Evolutionary conservation across 2,888 invertebrate species (phyloP), one percentile per base, ranked within the genome.

Genomic region (Octodonta nipae): DNA sequence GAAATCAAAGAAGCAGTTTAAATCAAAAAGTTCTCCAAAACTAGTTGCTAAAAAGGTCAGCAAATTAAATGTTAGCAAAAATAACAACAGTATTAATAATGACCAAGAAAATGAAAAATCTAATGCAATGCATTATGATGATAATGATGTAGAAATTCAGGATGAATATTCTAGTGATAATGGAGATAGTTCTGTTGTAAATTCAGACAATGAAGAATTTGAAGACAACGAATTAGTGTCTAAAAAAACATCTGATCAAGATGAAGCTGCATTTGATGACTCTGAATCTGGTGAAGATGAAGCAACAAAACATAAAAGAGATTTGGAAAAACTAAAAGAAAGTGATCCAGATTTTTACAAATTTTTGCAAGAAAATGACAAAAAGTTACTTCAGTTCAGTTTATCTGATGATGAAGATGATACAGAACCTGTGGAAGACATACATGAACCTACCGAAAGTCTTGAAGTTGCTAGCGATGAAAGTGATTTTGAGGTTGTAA

Each of bases 301-400:
- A 30, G 51, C 55, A 4, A 58, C 62, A 43, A 62, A 66, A 3
- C 81, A 83, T 46, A 78, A 78, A 50, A 65, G 77, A 47, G 74
- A 81, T 1, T 58, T 91, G 36, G 70, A 76, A 40, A 79, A 78
- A 39, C 62, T 92, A 1, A 77, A 82, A 55, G 70, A 82, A 28
- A 76, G 76, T 4, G 91, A 92, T 65, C 89, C 89, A 0, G 89
- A 89, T 45, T 91, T 92, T 58, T 89, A 84, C 50, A 70, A 77
- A 30, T 92, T 83, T 57, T 67, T 92, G 10, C 69, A 86, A 58
- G 73, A 84, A 52, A 87, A 91, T 58, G 89, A 89, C 54, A 76
- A 81, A 48, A 78, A 82, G 44, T 62, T 91, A 15, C 61, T 89
- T 2, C 71, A 87, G 36, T 88, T 89, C 52, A 68, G 74, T 53